phyloP scores from a whole-genome alignment of 2,888 invertebrate genomes.

The Mesorhabditis sp. region DNA sequence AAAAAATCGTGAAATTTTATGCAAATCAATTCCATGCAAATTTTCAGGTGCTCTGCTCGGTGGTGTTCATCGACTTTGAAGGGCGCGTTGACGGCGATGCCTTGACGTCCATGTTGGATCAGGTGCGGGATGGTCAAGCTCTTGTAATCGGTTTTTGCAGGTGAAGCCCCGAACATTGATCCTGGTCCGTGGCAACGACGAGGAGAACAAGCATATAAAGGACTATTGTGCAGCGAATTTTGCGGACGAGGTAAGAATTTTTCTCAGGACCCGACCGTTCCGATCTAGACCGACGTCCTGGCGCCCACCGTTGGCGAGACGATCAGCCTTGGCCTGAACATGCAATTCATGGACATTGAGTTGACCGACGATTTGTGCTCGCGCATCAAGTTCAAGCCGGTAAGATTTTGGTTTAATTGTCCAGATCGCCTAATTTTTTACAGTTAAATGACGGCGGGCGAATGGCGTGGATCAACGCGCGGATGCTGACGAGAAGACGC shows the following conservation, averaged over 20 bases:
- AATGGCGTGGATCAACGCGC: background rate
- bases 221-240: background rate
- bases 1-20: conserved; percentile 6
- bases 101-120: conserved; percentile 70
- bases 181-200: conserved; percentile 72
- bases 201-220: conserved; percentile 70
- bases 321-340: background rate
- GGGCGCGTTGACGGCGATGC: conserved; percentile 72
- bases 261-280: background rate
- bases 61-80: conserved; percentile 88
- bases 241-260: background rate
- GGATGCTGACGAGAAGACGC: background rate
- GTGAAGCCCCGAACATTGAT: conserved; percentile 64
- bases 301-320: background rate
- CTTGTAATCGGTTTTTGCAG: background rate
- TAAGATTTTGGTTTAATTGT: background rate
- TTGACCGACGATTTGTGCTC: background rate
- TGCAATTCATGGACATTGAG: conserved; percentile 4
- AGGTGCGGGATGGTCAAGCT: conserved; percentile 31
- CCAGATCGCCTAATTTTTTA: background rate
- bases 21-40: background rate
- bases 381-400: background rate
- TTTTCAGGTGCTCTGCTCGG: conserved; percentile 45
- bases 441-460: background rate
- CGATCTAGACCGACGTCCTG: background rate